These are phyloP conservation scores for Rhynchophorus ferrugineus DNA, from an alignment of 1,140 invertebrate genomes.

Conservation along the genomic window DNA sequence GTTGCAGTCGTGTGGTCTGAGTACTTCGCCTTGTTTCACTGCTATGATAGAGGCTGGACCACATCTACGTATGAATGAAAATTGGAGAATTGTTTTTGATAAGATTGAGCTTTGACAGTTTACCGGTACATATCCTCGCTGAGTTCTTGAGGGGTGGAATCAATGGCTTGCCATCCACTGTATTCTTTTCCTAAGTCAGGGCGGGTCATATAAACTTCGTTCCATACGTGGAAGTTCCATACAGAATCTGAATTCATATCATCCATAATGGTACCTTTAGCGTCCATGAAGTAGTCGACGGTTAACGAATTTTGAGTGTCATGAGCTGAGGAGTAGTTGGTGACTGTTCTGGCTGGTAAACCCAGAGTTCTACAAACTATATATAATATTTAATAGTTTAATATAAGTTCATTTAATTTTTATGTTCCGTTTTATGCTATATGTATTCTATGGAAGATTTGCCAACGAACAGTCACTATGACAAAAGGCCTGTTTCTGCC, in stretches of 20 bases:
- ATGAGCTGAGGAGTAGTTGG: slow-evolving; percentile 85
- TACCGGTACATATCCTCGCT: slow-evolving; percentile 64
- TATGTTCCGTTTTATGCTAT: too few species aligned
- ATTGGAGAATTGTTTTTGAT: too few species aligned
- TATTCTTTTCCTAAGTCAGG: slow-evolving; percentile 69
- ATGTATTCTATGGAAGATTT: too few species aligned
- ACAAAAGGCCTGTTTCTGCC: too few species aligned
- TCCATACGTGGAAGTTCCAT: slow-evolving; percentile 97
- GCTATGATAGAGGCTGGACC: slow-evolving; percentile 76
- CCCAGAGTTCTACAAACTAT: slow-evolving; percentile 77
- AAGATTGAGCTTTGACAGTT: too few species aligned
- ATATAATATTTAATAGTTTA: slow-evolving; percentile 3
- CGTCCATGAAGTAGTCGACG: slow-evolving; percentile 81
- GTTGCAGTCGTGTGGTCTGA: slow-evolving; percentile 69
- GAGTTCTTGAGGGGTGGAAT: slow-evolving; percentile 85
- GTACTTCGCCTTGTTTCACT: slow-evolving; percentile 74
- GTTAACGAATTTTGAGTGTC: slow-evolving; percentile 87
- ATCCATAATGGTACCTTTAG: slow-evolving; percentile 70
- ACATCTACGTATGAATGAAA: too few species aligned
- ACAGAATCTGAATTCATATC: slow-evolving; percentile 78
- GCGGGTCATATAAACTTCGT: slow-evolving; percentile 88
- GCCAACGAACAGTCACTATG: too few species aligned
- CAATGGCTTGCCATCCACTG: slow-evolving; percentile 88
- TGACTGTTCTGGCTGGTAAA: slow-evolving; percentile 76
- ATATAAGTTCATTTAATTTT: not conserved